Percentiles rank a stretch among this genome's conserved stretches.
These are phyloP conservation scores for Hemicordylus capensis DNA, from an alignment of 2,113 vertebrate genomes.

Conservation along the genomic window DNA sequence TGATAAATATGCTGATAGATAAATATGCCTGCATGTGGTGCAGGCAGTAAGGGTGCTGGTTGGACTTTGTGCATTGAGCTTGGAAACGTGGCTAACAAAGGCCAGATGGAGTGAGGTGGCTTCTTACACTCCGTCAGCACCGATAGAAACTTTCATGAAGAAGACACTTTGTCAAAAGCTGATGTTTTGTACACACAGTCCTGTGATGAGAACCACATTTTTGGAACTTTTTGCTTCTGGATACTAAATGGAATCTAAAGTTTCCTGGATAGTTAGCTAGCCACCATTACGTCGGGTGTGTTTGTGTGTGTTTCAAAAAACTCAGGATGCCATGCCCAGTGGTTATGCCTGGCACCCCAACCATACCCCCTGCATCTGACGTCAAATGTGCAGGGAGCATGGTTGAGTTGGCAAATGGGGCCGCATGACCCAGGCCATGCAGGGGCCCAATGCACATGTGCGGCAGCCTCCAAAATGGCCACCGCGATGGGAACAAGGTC, in stretches of 20 bases:
- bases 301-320: no score
- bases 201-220: constrained; percentile 52
- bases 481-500: no score
- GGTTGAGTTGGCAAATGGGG: no score
- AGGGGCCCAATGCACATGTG: no score
- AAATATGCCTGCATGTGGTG: constrained; percentile 43
- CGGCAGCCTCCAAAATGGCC: no score
- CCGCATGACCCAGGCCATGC: no score
- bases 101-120: constrained; percentile 65
- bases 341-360: no score
- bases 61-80: constrained; percentile 32
- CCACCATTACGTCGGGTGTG: no score
- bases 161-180: constrained; percentile 20
- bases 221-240: constrained; percentile 27
- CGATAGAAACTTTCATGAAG: constrained; percentile 40
- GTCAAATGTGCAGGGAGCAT: no score
- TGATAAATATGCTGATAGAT: no score
- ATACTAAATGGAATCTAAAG: constrained; percentile 50
- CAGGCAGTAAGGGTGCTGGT: constrained; percentile 31
- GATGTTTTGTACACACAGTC: constrained; percentile 29
- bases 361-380: no score
- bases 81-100: constrained; percentile 58
- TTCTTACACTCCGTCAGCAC: constrained; percentile 53
- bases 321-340: no score
- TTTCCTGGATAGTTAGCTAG: constrained; percentile 50